Conservation (phyloP, 2,888 invertebrate genomes). For the Poecilus cupreus region DNA sequence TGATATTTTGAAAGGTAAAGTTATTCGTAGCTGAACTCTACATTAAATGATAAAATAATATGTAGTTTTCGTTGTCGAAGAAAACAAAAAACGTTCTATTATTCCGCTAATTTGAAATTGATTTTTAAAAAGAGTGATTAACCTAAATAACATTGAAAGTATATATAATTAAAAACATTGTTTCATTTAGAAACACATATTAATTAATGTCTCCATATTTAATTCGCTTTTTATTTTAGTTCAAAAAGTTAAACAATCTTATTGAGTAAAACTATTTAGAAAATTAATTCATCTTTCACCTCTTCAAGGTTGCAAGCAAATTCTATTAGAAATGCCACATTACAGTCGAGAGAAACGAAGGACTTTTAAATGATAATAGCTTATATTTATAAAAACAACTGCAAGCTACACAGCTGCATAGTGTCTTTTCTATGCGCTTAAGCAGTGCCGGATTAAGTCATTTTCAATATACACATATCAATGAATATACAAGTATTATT, state of each 20-base stretch:
- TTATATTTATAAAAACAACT: neutral
- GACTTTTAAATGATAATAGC: conserved; percentile 7
- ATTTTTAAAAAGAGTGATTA: conserved; percentile 17
- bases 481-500: too few relatives aligned
- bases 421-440: neutral
- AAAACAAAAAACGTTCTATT: neutral
- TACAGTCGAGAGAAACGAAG: neutral
- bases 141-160: conserved; percentile 30
- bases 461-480: too few relatives aligned
- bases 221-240: too few relatives aligned
- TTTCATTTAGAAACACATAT: neutral
- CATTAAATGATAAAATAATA: neutral
- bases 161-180: conserved; percentile 8
- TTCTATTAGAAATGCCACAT: neutral
- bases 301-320: conserved; percentile 13
- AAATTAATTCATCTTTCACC: conserved; percentile 8
- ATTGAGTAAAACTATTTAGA: neutral
- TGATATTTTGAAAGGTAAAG: neutral
- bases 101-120: conserved; percentile 8
- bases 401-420: neutral
- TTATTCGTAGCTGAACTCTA: neutral
- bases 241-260: too few relatives aligned
- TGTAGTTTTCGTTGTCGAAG: neutral
- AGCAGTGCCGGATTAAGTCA: too few relatives aligned
- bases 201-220: neutral